A percentile compares a stretch with the other conserved stretches of the same genome.
Conservation (phyloP, 2,113 vertebrate species). For the Perognathus longimembris region DNA sequence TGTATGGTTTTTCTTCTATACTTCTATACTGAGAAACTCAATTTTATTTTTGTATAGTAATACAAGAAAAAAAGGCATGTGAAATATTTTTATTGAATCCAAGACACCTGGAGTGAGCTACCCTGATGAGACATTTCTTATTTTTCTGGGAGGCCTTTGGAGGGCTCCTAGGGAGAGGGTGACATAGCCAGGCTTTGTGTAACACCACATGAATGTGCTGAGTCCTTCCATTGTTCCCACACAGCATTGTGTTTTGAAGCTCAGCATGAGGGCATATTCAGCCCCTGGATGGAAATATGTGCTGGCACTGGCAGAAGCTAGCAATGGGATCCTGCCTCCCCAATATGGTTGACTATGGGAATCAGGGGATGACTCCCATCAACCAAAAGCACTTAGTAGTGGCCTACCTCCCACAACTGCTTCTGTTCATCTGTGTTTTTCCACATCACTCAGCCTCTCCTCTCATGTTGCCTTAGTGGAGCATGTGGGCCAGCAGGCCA, state of each 20-base stretch:
- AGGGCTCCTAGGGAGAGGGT: neutral
- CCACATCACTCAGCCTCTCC: neutral
- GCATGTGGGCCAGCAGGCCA: neutral
- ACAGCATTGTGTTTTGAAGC: conserved; percentile 39
- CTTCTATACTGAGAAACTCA: neutral
- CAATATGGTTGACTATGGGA: neutral
- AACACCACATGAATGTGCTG: neutral
- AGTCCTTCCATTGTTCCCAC: conserved; percentile 36
- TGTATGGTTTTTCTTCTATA: neutral
- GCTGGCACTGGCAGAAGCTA: neutral
- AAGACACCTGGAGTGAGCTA: neutral
- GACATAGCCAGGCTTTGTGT: conserved; percentile 38
- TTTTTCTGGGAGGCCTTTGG: neutral
- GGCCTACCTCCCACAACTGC: neutral
- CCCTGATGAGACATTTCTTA: neutral
- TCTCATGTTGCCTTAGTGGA: neutral
- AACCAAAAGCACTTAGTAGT: neutral
- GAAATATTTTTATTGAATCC: neutral
- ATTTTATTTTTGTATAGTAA: neutral
- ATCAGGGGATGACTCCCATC: neutral
- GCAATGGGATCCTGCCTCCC: neutral
- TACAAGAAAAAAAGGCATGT: neutral
- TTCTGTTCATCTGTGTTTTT: neutral
- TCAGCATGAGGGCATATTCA: neutral
- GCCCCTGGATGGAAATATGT: neutral